Evolutionary conservation across 1,140 invertebrate species (phyloP).

Genomic region (Coelopa frigida): DNA sequence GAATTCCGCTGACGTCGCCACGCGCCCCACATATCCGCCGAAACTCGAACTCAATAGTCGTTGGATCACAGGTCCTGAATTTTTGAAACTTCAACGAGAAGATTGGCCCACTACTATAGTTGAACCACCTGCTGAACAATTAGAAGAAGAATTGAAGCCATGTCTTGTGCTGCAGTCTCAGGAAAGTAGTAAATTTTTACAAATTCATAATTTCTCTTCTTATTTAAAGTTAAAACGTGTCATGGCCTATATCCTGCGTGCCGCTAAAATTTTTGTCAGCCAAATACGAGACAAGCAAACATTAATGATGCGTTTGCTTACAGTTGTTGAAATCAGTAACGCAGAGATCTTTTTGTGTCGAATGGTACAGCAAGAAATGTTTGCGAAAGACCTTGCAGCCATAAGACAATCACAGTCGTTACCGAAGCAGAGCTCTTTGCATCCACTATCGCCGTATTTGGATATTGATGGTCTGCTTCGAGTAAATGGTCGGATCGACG

Average conservation of each 20-base stretch:
- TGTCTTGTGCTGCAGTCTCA: not conserved
- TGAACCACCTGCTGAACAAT: not conserved
- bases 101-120: conserved; percentile 15
- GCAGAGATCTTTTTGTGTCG: no score
- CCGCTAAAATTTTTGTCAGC: not conserved
- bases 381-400: not conserved
- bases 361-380: no score
- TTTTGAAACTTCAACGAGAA: conserved; percentile 5
- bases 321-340: no score
- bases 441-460: not conserved
- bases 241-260: not conserved
- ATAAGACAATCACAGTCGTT: not conserved
- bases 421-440: not conserved
- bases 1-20: conserved; percentile 29
- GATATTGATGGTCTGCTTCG: not conserved
- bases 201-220: not conserved
- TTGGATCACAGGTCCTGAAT: conserved; percentile 21
- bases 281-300: no score
- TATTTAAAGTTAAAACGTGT: not conserved
- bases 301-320: no score
- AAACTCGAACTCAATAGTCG: not conserved
- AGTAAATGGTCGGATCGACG: conserved; percentile 1
- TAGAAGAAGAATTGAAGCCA: not conserved
- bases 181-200: not conserved
- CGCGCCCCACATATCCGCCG: not conserved